phyloP scores from a whole-genome alignment of 2,113 vertebrate genomes.

The Nothoprocta pentlandii region DNA sequence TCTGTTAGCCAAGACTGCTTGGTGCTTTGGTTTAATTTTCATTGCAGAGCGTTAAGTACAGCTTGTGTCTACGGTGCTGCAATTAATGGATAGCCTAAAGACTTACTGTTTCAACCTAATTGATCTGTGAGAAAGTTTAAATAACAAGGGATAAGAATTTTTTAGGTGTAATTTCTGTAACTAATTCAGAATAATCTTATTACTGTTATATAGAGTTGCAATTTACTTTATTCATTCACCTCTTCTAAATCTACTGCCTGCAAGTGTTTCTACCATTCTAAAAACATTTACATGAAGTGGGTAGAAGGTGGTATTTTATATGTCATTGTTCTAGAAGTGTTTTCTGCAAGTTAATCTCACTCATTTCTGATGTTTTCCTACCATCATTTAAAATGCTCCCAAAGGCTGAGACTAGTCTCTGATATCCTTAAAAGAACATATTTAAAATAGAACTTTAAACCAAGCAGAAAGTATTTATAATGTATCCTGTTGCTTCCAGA shows the following conservation, averaged over 20 bases:
- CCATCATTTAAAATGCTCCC: neutral
- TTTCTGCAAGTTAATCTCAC: neutral
- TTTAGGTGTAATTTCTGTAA: constrained; percentile 68
- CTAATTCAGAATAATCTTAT: constrained; percentile 65
- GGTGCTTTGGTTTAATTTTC: constrained; percentile 80
- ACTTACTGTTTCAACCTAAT: constrained; percentile 85
- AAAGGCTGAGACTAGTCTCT: neutral
- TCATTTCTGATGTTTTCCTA: neutral
- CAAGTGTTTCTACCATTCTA: neutral
- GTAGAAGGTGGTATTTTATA: neutral
- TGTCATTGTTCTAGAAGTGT: neutral
- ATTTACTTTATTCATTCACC: neutral
- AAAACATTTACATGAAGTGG: neutral
- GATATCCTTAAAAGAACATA: neutral
- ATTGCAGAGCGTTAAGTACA: constrained; percentile 81
- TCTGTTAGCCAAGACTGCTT: constrained; percentile 76
- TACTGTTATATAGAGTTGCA: constrained; percentile 28
- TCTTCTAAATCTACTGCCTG: neutral
- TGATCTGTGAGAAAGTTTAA: constrained; percentile 83
- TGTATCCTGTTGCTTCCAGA: neutral
- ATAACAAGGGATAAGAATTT: constrained; percentile 72
- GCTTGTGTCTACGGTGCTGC: constrained; percentile 80
- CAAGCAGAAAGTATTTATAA: neutral
- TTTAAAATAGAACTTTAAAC: neutral
- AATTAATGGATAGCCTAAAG: constrained; percentile 87